Evolutionary conservation across 2,797 vertebrate genomes (phyloP), one percentile per base, ranked within the genome.

Genomic region (Notolabrus celidotus): DNA sequence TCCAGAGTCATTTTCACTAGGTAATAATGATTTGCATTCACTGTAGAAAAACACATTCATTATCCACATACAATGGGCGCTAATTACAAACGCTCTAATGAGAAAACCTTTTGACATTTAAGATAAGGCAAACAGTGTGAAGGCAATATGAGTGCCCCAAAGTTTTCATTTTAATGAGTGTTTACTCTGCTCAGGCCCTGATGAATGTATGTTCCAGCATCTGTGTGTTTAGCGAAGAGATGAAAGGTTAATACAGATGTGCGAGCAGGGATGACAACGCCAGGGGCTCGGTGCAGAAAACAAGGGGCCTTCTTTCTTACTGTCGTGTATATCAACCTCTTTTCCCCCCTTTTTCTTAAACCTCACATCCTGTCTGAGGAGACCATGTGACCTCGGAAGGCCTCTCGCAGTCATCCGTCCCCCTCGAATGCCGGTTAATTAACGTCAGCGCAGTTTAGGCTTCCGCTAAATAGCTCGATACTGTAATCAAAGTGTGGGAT

Each of bases 361-460:
- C 82, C 83, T 83, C 57, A 74, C 67, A 78, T 83, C 84, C 82
- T 86, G 83, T 68, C 49, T 41, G 56, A 57, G 83, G 75, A 80
- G 83, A 64, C 75, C 54, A 46, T 31, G 60, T 90, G 93, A 93
- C 92, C 92, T 92, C 88, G 31, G 68, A 85, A 84, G 67, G 86
- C 91, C 89, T n/a, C 86, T 81, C 22, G 22, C 77, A 89, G 86
- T 90, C 92, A 86, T 89, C 88, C 87, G 70, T 88, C 86, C 82
- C 80, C 77, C 74, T 89, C 74, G 61, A 75, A 90, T 42, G 67
- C 75, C 61, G 71, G 74, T 90, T 95, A 93, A 95, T 94, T 94
- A 94, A 92, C 70, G 64, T 85, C 91, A 84, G 67, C 72, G 6
- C 69, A 79, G 85, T 90, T 92, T 89, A 88, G 72, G 79, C 77